These are phyloP conservation scores for Circaetus cinerascens DNA, from an alignment of 2,113 vertebrate species.

Conservation along the genomic window DNA sequence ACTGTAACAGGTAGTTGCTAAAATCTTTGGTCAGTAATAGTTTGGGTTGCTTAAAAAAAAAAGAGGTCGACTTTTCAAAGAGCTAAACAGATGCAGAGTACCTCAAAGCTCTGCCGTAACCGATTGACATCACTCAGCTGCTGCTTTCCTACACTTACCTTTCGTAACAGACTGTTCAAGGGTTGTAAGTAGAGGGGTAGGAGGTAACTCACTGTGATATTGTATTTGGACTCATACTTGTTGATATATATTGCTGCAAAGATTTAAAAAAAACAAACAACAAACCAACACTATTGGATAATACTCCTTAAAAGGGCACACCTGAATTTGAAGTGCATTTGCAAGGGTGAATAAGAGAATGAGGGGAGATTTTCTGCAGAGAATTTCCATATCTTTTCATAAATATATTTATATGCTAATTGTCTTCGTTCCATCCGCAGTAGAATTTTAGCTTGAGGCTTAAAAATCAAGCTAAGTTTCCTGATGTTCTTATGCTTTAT, in stretches of 20 bases:
- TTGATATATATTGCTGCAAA: not conserved
- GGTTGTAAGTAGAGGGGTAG: not conserved
- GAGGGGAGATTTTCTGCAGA: not conserved
- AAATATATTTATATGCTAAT: fast-evolving
- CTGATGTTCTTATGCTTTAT: not conserved
- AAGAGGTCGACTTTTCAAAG: fast-evolving
- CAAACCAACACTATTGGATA: fast-evolving
- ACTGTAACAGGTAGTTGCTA: not conserved
- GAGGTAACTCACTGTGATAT: not conserved
- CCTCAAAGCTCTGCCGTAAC: not conserved
- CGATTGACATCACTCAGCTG: fast-evolving
- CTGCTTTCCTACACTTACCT: not conserved
- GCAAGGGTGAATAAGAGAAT: not conserved
- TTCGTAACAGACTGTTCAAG: too few species aligned
- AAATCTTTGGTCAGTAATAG: not conserved
- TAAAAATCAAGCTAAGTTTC: not conserved
- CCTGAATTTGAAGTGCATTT: not conserved
- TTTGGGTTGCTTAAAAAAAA: not conserved
- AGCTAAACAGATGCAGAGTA: not conserved
- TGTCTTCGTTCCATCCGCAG: not conserved
- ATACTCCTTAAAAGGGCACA: not conserved
- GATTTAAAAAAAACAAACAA: not conserved
- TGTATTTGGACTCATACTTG: not conserved
- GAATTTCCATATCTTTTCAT: not conserved
- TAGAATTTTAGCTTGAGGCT: not conserved